Percentiles rank a stretch among this genome's conserved stretches.
Evolutionary conservation across 2,113 vertebrate genomes (phyloP).

Genomic region (Sturnira hondurensis): DNA sequence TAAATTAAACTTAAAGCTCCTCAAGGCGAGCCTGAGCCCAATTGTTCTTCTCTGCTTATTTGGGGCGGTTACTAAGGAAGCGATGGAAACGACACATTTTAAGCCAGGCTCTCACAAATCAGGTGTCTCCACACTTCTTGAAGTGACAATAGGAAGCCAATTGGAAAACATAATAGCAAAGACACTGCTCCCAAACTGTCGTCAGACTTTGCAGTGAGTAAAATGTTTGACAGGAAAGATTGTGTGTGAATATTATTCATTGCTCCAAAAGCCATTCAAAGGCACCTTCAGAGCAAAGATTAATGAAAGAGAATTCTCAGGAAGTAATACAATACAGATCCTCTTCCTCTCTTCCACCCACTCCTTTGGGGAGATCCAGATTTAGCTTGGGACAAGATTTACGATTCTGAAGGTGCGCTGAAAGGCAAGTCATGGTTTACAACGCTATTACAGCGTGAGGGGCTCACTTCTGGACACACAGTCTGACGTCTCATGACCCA

Average conservation of each 20-base stretch:
- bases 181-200: conserved; percentile 71
- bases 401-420: conserved; percentile 9
- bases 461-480: background rate
- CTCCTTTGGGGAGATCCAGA: conserved; percentile 29
- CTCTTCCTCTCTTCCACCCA: conserved; percentile 17
- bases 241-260: conserved; percentile 68
- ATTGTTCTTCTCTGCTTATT: conserved; percentile 36
- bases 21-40: conserved; percentile 35
- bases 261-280: conserved; percentile 38
- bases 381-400: conserved; percentile 42
- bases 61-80: conserved; percentile 51
- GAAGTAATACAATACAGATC: conserved; percentile 45
- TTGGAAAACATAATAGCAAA: conserved; percentile 72
- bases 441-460: background rate
- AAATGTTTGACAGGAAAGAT: conserved; percentile 75
- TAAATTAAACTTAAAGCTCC: conserved; percentile 55
- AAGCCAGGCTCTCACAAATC: conserved; percentile 65
- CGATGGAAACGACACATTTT: conserved; percentile 36
- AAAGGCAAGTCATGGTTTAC: background rate
- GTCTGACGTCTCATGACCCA: background rate
- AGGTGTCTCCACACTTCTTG: conserved; percentile 53
- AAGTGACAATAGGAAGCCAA: conserved; percentile 66
- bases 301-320: conserved; percentile 64
- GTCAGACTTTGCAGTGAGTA: conserved; percentile 66
- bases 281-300: conserved; percentile 59